Conservation (phyloP, 1,140 invertebrate species). For the Acromyrmex charruanus region DNA sequence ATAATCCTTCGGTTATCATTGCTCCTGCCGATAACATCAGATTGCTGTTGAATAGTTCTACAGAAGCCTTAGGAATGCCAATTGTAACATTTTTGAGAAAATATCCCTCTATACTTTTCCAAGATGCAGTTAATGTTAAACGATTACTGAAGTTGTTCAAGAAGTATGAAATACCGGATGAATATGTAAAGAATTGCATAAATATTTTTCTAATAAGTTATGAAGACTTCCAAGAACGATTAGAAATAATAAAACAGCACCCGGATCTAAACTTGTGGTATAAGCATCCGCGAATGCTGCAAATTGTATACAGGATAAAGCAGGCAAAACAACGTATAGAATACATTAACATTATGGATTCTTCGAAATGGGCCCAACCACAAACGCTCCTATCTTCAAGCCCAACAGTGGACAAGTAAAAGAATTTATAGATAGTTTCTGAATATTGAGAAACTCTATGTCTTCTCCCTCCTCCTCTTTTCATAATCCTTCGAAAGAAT, state of each 20-base stretch:
- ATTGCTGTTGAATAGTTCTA: not conserved
- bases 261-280: constrained; percentile 86
- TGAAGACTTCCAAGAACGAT: constrained; percentile 83
- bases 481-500: too few relatives aligned
- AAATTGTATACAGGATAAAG: constrained; percentile 85
- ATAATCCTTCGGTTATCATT: not conserved
- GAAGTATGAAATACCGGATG: constrained; percentile 83
- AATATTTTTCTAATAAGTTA: constrained; percentile 84
- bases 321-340: constrained; percentile 83
- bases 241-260: constrained; percentile 83
- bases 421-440: not conserved
- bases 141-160: constrained; percentile 85
- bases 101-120: constrained; percentile 85
- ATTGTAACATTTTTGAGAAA: constrained; percentile 68
- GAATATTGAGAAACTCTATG: not conserved
- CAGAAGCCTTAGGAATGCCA: not conserved
- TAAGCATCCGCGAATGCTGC: constrained; percentile 86
- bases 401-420: constrained; percentile 81
- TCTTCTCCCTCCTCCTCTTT: too few relatives aligned
- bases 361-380: constrained; percentile 85
- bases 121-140: constrained; percentile 81
- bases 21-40: constrained; percentile 40
- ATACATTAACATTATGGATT: constrained; percentile 83
- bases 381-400: constrained; percentile 83
- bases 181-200: constrained; percentile 82